These are phyloP conservation scores for Onychomys torridus DNA, from an alignment of 2,797 vertebrate genomes.

Conservation along the genomic window DNA sequence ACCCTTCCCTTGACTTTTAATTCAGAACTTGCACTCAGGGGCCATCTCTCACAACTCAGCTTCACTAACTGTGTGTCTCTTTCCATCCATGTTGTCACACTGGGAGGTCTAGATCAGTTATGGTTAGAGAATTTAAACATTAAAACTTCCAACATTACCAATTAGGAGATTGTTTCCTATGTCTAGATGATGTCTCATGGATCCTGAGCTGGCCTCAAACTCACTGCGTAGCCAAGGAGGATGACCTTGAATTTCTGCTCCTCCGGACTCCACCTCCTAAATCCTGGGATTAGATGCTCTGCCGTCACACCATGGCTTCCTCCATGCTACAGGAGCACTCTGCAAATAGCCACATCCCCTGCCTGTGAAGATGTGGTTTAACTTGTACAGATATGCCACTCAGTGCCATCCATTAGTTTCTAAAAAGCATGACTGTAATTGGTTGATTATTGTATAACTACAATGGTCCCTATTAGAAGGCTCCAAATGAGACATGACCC, in stretches of 20 bases:
- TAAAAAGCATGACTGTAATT: background rate
- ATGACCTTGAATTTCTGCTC: background rate
- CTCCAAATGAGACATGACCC: background rate
- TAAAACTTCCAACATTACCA: background rate
- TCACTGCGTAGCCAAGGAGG: background rate
- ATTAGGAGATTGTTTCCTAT: background rate
- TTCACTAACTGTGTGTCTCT: background rate
- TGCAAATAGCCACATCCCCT: background rate
- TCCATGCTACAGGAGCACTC: too few relatives aligned
- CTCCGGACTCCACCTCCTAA: background rate
- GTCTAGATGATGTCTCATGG: background rate
- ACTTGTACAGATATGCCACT: background rate
- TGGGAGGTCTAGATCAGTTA: background rate
- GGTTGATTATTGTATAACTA: background rate
- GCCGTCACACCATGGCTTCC: too few relatives aligned
- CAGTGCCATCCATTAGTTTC: background rate
- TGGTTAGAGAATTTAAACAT: background rate
- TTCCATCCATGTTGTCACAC: background rate
- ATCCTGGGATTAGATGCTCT: background rate
- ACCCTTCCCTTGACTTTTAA: background rate
- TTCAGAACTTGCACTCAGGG: background rate
- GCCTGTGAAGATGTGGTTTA: background rate
- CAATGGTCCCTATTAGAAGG: background rate
- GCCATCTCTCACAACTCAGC: rapidly evolving
- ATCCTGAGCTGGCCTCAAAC: background rate